Conservation (phyloP, 2,888 invertebrate species). For the Epiblema foenella region DNA sequence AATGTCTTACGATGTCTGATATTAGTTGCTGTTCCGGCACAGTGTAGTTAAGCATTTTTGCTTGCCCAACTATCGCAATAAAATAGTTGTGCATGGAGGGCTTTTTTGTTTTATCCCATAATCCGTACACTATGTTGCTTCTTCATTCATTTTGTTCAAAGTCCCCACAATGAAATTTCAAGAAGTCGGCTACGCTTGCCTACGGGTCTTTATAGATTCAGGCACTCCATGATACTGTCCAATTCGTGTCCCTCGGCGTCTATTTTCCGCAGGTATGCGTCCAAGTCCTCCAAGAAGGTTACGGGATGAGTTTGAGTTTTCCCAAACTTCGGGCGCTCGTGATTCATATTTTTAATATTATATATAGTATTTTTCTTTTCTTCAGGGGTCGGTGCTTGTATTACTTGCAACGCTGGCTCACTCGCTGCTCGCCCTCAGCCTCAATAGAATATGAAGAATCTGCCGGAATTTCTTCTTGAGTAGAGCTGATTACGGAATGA, state of each 20-base stretch:
- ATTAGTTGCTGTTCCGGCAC: not conserved
- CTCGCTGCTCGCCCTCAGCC: too few relatives aligned
- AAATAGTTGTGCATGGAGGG: slow-evolving; percentile 1
- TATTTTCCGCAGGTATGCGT: not conserved
- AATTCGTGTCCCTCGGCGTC: not conserved
- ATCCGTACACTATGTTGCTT: slow-evolving; percentile 9
- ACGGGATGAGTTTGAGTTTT: not conserved
- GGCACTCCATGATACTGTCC: not conserved
- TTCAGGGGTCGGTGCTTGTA: not conserved
- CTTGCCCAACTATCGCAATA: not conserved
- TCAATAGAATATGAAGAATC: too few relatives aligned
- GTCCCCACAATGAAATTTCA: not conserved
- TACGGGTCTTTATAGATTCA: not conserved
- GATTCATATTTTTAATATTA: not conserved
- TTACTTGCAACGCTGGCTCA: not conserved
- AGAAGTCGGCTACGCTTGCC: not conserved
- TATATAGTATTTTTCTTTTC: not conserved
- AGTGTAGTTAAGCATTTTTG: not conserved
- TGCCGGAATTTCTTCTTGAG: too few relatives aligned
- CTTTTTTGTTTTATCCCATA: not conserved
- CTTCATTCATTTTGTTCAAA: not conserved
- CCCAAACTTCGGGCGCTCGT: not conserved
- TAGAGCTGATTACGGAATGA: too few relatives aligned
- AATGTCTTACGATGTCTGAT: not conserved
- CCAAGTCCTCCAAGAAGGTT: not conserved